Conservation (phyloP, 2,888 invertebrate species). For the Acanthococcus lagerstroemiae region DNA sequence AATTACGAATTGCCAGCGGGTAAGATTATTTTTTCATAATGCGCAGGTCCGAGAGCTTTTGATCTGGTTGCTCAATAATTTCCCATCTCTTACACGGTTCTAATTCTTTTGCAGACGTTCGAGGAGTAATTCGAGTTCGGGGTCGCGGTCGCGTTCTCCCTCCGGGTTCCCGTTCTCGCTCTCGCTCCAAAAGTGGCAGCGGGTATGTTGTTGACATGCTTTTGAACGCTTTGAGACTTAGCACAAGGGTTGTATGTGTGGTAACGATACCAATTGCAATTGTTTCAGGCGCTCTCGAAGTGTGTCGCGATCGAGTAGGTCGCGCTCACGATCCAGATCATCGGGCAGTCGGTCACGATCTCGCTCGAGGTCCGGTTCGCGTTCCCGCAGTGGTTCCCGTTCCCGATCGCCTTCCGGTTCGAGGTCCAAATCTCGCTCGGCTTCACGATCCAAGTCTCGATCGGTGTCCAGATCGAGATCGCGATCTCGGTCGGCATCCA, state of each 20-base stretch:
- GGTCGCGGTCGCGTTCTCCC: constrained; percentile 21
- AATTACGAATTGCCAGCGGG: constrained; percentile 45
- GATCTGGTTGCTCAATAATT: neutral
- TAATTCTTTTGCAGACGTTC: constrained; percentile 36
- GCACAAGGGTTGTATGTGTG: neutral
- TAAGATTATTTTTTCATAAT: constrained; percentile 9
- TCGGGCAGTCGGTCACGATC: constrained; percentile 39
- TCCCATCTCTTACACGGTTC: neutral
- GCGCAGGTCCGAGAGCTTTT: neutral
- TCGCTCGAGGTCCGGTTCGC: constrained; percentile 44
- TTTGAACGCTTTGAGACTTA: neutral
- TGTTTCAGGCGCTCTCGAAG: neutral
- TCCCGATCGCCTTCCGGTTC: constrained; percentile 39
- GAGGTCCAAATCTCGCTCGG: constrained; percentile 37
- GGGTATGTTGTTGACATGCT: neutral
- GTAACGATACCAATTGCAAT: neutral
- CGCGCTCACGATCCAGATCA: neutral
- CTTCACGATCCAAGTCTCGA: constrained; percentile 37
- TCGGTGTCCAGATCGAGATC: constrained; percentile 28
- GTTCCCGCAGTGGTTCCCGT: constrained; percentile 33
- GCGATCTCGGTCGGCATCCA: constrained; percentile 39
- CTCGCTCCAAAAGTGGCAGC: constrained; percentile 40
- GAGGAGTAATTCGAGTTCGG: constrained; percentile 33
- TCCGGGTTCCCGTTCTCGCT: constrained; percentile 39
- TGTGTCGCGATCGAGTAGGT: neutral